These are phyloP conservation scores for Nowickia ferox DNA, from an alignment of 2,888 invertebrate species.

Conservation along the genomic window DNA sequence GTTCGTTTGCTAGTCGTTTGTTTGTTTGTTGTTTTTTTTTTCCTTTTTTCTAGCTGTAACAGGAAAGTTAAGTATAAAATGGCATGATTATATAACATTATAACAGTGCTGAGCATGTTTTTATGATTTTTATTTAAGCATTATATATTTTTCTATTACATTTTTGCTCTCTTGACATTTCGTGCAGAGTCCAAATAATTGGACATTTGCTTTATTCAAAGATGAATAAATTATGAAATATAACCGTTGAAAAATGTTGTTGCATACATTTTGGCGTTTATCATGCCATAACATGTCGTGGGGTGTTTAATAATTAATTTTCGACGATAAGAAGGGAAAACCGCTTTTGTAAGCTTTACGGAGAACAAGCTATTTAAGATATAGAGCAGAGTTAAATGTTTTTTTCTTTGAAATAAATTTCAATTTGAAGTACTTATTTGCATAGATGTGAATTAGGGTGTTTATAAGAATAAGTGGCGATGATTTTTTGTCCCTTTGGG, in stretches of 20 bases:
- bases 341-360: constrained; percentile 18
- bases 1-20: not conserved
- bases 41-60: not conserved
- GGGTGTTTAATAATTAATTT: constrained; percentile 55
- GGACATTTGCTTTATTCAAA: constrained; percentile 44
- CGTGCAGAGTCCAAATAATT: constrained; percentile 53
- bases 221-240: constrained; percentile 64
- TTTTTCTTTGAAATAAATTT: not conserved
- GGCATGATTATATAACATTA: constrained; percentile 68
- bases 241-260: constrained; percentile 21
- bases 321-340: constrained; percentile 35
- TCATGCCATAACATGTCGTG: constrained; percentile 45
- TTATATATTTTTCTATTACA: constrained; percentile 18
- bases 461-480: too few relatives aligned
- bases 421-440: too few relatives aligned
- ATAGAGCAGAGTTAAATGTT: not conserved
- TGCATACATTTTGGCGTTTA: constrained; percentile 51
- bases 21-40: not conserved
- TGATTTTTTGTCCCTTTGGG: too few relatives aligned
- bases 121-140: constrained; percentile 56
- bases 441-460: too few relatives aligned
- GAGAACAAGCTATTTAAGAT: constrained; percentile 50
- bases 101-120: constrained; percentile 4
- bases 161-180: constrained; percentile 19
- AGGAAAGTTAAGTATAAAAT: constrained; percentile 45